Conservation (phyloP, 1,140 invertebrate species). For the Achatina immaculata region DNA sequence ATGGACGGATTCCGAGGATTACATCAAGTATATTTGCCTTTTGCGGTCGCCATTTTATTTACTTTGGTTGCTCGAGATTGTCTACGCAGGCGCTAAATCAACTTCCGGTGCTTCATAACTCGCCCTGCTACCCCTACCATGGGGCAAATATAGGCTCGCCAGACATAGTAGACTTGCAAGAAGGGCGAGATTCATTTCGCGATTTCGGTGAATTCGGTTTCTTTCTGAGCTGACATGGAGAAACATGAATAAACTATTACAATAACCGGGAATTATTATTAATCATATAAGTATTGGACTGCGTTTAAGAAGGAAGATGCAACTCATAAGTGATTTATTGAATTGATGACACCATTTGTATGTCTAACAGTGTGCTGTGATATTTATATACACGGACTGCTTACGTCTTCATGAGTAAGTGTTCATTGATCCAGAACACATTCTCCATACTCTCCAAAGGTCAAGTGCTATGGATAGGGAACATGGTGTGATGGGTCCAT, state of each 20-base stretch:
- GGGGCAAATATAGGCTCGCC: not conserved
- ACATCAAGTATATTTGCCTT: slow-evolving; percentile 24
- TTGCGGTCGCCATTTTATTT: slow-evolving; percentile 38
- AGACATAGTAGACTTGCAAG: not conserved
- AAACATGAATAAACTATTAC: slow-evolving; percentile 1
- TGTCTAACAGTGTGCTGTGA: too few species aligned
- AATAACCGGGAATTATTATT: not conserved
- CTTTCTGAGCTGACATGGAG: not conserved
- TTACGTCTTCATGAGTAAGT: slow-evolving; percentile 1
- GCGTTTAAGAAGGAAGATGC: too few species aligned
- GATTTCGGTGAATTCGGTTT: slow-evolving; percentile 1
- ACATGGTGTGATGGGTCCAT: too few species aligned
- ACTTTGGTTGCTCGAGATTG: slow-evolving; percentile 39
- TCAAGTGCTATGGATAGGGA: too few species aligned
- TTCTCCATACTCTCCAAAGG: too few species aligned
- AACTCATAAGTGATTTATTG: too few species aligned
- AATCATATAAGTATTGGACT: not conserved
- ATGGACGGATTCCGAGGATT: slow-evolving; percentile 31
- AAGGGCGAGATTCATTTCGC: not conserved
- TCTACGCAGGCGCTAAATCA: slow-evolving; percentile 37
- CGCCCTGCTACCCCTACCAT: not conserved
- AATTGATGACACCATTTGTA: too few species aligned
- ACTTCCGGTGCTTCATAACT: slow-evolving; percentile 31
- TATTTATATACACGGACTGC: not conserved
- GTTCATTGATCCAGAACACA: too few species aligned